Evolutionary conservation across 2,888 invertebrate species (phyloP).

Genomic region (Callimorpha dominula): DNA sequence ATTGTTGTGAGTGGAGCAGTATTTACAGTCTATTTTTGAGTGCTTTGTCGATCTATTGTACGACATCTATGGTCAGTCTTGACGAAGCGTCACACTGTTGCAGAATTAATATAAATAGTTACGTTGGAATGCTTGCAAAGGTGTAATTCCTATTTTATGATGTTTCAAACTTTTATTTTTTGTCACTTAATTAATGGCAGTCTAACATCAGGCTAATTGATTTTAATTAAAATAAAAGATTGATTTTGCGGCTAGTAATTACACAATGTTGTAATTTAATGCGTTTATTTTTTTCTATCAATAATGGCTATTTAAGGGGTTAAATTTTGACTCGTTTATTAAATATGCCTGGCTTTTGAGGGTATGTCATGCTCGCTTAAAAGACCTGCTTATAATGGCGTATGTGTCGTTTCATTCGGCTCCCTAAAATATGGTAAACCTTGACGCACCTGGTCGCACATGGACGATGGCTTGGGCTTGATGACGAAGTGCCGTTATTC

Average conservation of each 20-base stretch:
- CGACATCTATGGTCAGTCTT: neutral
- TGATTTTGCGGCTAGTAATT: conserved; percentile 12
- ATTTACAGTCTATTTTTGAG: too few relatives aligned
- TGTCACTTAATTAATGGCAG: conserved; percentile 24
- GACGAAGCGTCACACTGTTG: conserved; percentile 29
- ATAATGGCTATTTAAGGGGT: neutral
- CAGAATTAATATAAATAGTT: conserved; percentile 17
- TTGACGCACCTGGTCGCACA: too few relatives aligned
- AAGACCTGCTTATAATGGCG: neutral
- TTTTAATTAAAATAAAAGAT: neutral
- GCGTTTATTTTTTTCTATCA: neutral
- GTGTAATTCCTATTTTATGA: conserved; percentile 39
- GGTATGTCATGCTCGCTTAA: neutral
- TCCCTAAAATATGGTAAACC: neutral
- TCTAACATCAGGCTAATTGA: neutral
- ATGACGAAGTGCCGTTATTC: too few relatives aligned
- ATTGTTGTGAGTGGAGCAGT: too few relatives aligned
- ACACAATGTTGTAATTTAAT: neutral
- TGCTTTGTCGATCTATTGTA: neutral
- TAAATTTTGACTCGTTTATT: neutral
- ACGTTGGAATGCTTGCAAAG: conserved; percentile 18
- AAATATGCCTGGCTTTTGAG: neutral
- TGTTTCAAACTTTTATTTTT: conserved; percentile 22
- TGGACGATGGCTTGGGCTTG: too few relatives aligned
- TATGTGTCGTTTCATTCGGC: neutral